Conservation (phyloP, 37 sponge, comb jelly and placozoan species). For the Mnemiopsis leidyi region DNA sequence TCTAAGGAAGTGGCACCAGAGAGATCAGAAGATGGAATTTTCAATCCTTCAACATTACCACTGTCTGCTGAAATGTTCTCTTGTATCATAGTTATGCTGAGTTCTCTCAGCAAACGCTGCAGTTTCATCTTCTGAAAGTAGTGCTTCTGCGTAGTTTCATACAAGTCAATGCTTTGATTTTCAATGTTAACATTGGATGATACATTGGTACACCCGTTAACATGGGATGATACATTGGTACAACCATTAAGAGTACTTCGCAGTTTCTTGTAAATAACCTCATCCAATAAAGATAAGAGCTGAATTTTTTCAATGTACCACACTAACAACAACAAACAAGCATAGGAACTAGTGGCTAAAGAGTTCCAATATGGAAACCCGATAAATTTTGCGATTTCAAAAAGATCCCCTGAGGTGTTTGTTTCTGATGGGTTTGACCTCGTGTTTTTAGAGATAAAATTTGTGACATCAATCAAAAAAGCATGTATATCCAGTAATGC, state of each 20-base stretch:
- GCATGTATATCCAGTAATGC: neutral
- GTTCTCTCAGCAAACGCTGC: constrained; percentile 3
- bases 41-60: neutral
- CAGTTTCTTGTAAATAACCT: neutral
- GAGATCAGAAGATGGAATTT: neutral
- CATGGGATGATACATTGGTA: neutral
- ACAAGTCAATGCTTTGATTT: no score
- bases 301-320: neutral
- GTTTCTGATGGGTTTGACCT: neutral
- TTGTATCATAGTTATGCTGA: neutral
- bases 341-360: constrained; percentile 17
- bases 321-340: neutral
- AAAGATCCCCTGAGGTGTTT: neutral
- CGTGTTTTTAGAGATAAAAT: neutral
- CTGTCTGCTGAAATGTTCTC: neutral
- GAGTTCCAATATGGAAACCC: neutral
- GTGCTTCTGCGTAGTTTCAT: neutral
- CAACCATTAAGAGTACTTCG: neutral
- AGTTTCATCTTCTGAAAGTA: neutral
- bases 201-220: no score
- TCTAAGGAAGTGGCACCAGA: neutral
- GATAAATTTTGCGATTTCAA: constrained; percentile 10
- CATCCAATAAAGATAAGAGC: neutral
- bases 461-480: constrained; percentile 1
- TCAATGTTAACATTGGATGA: neutral